Base-by-base conservation (phyloP, 2,113 vertebrate genomes). In the Bothrops jararaca region DNA sequence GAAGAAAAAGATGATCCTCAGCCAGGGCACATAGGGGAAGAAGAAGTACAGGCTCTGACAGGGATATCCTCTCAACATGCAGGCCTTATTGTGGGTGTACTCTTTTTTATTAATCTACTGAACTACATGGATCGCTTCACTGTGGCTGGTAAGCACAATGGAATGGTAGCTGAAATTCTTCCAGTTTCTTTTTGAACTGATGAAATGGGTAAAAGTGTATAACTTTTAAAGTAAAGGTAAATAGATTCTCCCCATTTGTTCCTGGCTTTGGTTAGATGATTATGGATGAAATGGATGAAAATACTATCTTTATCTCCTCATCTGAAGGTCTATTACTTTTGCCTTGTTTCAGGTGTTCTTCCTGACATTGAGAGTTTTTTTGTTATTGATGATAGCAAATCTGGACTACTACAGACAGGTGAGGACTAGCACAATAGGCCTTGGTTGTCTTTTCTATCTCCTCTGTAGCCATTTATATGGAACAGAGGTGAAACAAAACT, bases 91-190 rank as follows among this genome's bases (percentile, higher is more conserved):
- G 98, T 99, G 56, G 64, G 93, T 0, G 97, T 99, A 53, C 98
- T 99, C 92, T 98, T 98, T 89, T 99, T 98, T 95, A 96, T 99
- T 96, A 99, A 99, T 95, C 98, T 99, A 53, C 97, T 99, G 88
- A 99, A 99, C 97, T 99, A 99, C 97, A 99, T 99, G 98, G 98
- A 99, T 96, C 96, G 98, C 85, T 99, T 99, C 97, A 99, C 98
- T 0, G 98, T 99, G 94, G 98, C 98, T 54, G 98, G 98, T 99
- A 58, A 91, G 39, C 23, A 9, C 11, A 2, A 3, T 11, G 11
- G 10, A n/a, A 24, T 18, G 23, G 29, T 58, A 23, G 26, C 50
- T 85, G 58, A 56, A 23, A 7, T 20, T 39, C 10, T 9, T 60
- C 29, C 6, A 3, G 20, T 54, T 26, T 64, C 3, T 50, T 34